Base-by-base conservation (phyloP, 2,113 vertebrate species). In the Oryzias melastigma region DNA sequence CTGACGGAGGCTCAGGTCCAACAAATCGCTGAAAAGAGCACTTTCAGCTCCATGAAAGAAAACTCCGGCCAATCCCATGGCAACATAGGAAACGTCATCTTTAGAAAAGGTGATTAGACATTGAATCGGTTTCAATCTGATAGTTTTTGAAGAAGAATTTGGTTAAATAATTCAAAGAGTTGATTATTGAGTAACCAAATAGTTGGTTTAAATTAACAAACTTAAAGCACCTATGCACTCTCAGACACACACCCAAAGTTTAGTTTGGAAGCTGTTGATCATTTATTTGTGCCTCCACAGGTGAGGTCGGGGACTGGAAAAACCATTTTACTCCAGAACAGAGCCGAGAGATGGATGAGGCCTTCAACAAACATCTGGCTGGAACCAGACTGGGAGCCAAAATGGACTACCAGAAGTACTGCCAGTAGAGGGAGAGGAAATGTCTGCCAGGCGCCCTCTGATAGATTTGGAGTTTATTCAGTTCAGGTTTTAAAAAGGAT, bases 291-390 rank as follows among this genome's bases (percentile, higher is more conserved):
- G 0, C 3, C 4, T 47, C 51, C 6, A 19, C 80, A 88, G 86
- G 86, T 19, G 80, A 80, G 52, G 67, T 90, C 35, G 85, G 91
- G 18, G 91, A 90, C 62, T 93, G 88, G 90, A 94, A 77, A 85
- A 88, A 73, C 52, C 15, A 91, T 51, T 92, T 94, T 4, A 75
- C 53, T 48, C 80, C 89, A 66, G 78, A 87, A 62, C 92, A 92
- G 73, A 94, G 80, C 45, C 54, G 66, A 41, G 84, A 91, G 87
- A 93, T 94, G 92, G 88, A 94, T 47, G 52, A 0, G 62, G 92
- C 87, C 78, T 95, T 94, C 87, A 72, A 81, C 71, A 64, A 82
- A 15, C 44, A 27, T 44, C 89, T 91, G 69, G 81, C 73, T 48
- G 90, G 85, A 67, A 93, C 83, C 2, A 67, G 72, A 42, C 35